Evolutionary conservation across 2,888 invertebrate genomes (phyloP), one percentile per base, ranked within the genome.

Genomic region (Tridacna gigas): DNA sequence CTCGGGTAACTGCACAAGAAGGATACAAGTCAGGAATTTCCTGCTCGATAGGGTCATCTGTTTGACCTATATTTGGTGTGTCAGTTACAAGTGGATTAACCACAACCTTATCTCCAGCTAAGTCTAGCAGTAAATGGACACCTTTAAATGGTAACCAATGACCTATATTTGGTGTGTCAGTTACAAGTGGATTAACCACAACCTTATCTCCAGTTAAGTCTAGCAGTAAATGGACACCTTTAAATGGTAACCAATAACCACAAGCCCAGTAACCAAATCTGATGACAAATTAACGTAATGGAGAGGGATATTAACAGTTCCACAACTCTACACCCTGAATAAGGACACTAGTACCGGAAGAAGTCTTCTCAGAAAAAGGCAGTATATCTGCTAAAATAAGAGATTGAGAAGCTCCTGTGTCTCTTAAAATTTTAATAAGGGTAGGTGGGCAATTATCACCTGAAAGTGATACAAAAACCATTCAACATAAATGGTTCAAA

Each of bases 361-460:
- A 65, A 60, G 78, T 60, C 67, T 74, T 65, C 66, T 84, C 80
- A 69, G 71, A 67, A 74, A 86, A 79, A 15, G 74, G 73, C 80
- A 82, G 74, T n/a, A 48, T 65, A 71, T 76, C 84, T 66, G 77
- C 77, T 63, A 86, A 71, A 65, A 88, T 69, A 47, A 86, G 71
- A 65, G 84, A 80, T 75, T 88, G 85, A 81, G 83, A 75, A 66
- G 86, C 83, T 28, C 80, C 84, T 2, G 86, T 88, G 69, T 88
- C 84, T 56, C 83, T 56, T 63, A 84, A 66, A 18, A 82, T 83
- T 20, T 75, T 79, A 74, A 84, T 65, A 67, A 71, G 80, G 61
- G 61, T 76, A 65, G 56, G 26, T 25, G 20, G 26, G 22, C 28
- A 26, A 22, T n/a, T 20, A 74, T 71, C 77, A 77, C 66, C 47